Evolutionary conservation across 2,797 vertebrate genomes (phyloP).

Genomic region (Sebastes iracundus): DNA sequence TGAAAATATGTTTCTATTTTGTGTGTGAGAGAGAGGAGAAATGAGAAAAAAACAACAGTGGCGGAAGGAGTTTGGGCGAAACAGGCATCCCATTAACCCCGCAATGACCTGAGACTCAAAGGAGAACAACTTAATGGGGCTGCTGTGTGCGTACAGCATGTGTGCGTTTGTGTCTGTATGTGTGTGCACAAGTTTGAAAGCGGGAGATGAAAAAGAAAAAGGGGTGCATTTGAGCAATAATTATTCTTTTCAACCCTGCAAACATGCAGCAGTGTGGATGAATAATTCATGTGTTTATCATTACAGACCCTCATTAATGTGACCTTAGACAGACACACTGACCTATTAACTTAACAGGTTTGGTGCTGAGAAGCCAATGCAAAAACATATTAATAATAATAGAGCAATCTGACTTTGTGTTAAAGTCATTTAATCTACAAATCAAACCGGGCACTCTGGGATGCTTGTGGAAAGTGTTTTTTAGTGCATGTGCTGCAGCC

Average conservation of each 20-base stretch:
- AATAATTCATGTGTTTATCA: constrained; percentile 65
- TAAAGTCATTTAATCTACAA: constrained; percentile 3
- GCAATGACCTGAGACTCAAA: constrained; percentile 15
- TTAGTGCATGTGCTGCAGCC: background rate
- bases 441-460: background rate
- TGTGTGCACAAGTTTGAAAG: background rate
- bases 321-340: constrained; percentile 10
- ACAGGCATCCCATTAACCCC: constrained; percentile 31
- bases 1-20: no score
- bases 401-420: background rate
- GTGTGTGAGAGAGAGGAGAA: background rate
- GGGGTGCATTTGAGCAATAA: constrained; percentile 2
- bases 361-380: background rate
- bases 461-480: background rate
- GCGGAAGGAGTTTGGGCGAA: background rate
- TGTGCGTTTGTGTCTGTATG: background rate
- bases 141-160: background rate
- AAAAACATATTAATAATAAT: background rate
- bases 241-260: constrained; percentile 26
- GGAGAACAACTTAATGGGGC: background rate
- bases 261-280: constrained; percentile 31
- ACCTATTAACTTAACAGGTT: constrained; percentile 6
- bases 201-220: constrained; percentile 5
- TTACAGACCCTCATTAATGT: constrained; percentile 44
- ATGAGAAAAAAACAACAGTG: background rate